phyloP scores from a whole-genome alignment of 2,888 invertebrate species.

The Drosophila austrosaltans region DNA sequence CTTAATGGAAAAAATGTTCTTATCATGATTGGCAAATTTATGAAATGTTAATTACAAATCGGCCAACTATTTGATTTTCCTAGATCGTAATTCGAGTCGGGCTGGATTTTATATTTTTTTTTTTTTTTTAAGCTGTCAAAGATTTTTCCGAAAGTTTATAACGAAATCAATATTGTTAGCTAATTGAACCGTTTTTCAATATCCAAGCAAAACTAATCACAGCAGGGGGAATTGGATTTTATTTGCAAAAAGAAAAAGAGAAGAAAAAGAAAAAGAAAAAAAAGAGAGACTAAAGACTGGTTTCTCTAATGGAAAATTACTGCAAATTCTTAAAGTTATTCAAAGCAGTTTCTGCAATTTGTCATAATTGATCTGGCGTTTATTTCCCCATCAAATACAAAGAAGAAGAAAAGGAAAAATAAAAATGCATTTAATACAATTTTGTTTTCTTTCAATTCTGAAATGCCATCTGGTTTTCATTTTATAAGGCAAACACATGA shows the following conservation, averaged over 20 bases:
- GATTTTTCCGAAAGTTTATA: slow-evolving; percentile 44
- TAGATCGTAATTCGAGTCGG: slow-evolving; percentile 57
- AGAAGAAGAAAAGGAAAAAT: neutral
- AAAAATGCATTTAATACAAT: slow-evolving; percentile 21
- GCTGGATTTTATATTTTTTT: neutral
- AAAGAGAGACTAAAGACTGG: slow-evolving; percentile 1
- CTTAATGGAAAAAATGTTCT: slow-evolving; percentile 75
- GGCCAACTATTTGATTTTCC: slow-evolving; percentile 36
- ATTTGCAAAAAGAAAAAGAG: slow-evolving; percentile 19
- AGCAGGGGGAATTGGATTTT: slow-evolving; percentile 52
- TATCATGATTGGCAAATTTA: slow-evolving; percentile 75
- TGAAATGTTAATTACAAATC: slow-evolving; percentile 78
- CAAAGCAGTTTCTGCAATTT: slow-evolving; percentile 16
- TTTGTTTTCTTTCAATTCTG: slow-evolving; percentile 42
- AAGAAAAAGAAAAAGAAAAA: no score
- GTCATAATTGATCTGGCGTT: slow-evolving; percentile 13
- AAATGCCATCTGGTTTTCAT: slow-evolving; percentile 55
- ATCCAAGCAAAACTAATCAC: slow-evolving; percentile 49
- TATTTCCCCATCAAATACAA: neutral
- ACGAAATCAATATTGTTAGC: slow-evolving; percentile 41
- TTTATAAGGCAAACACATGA: slow-evolving; percentile 50
- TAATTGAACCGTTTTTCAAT: slow-evolving; percentile 58
- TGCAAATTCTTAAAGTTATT: slow-evolving; percentile 15
- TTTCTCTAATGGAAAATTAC: slow-evolving; percentile 11
- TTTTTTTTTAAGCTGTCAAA: slow-evolving; percentile 67